phyloP scores from a whole-genome alignment of 2,797 vertebrate genomes.

The Brotula barbata region DNA sequence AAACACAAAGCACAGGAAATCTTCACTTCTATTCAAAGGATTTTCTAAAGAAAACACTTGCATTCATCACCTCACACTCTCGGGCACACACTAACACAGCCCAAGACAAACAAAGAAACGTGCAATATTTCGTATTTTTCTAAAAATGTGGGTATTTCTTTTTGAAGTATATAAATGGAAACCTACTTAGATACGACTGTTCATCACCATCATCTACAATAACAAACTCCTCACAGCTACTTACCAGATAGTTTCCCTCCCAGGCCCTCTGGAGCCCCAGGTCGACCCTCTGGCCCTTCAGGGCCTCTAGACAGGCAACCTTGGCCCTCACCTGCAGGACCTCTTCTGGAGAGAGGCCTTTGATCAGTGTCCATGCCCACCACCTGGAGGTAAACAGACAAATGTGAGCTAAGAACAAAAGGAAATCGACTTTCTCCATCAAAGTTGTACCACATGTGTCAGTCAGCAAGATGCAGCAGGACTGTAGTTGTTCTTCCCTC shows the following conservation, averaged over 20 bases:
- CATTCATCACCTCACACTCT: too few species aligned
- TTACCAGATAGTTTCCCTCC: constrained; percentile 94
- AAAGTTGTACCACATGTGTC: not conserved
- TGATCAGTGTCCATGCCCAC: constrained; percentile 92
- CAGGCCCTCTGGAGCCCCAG: constrained; percentile 90
- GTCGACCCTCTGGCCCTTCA: constrained; percentile 92
- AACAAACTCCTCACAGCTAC: constrained; percentile 11
- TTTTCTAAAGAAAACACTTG: too few species aligned
- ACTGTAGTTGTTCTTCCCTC: constrained; percentile 39
- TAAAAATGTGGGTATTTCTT: too few species aligned
- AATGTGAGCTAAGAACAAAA: constrained; percentile 11
- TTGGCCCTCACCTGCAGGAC: constrained; percentile 90
- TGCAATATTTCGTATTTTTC: too few species aligned
- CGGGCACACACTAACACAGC: too few species aligned
- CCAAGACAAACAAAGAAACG: too few species aligned
- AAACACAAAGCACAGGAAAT: not conserved
- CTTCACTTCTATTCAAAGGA: not conserved
- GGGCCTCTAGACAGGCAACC: constrained; percentile 88
- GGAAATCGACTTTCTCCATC: constrained; percentile 23
- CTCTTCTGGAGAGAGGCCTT: constrained; percentile 86
- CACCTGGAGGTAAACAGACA: constrained; percentile 79
- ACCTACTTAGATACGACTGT: not conserved
- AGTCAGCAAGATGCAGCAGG: not conserved
- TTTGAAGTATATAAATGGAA: too few species aligned
- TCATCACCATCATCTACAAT: not conserved